Conservation (phyloP, 2,797 vertebrate genomes). For the Gymnocypris eckloni region DNA sequence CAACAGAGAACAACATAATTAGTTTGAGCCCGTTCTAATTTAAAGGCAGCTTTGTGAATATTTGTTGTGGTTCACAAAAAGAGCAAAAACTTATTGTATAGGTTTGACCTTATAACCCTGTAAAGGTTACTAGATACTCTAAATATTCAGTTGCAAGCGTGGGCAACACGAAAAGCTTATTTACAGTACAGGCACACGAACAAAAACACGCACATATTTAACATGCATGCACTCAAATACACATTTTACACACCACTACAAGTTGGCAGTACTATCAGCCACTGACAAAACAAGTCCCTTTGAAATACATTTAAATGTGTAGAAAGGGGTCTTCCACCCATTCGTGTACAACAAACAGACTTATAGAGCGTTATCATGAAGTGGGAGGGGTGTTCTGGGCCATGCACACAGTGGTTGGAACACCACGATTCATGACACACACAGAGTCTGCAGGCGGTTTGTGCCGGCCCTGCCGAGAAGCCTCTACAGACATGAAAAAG, state of each 20-base stretch:
- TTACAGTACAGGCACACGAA: slow-evolving; percentile 54
- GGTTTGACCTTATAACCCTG: slow-evolving; percentile 20
- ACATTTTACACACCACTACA: slow-evolving; percentile 51
- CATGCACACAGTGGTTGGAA: slow-evolving; percentile 67
- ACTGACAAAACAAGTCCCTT: slow-evolving; percentile 44
- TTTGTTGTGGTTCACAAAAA: slow-evolving; percentile 33
- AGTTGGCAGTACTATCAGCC: slow-evolving; percentile 47
- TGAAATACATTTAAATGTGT: slow-evolving; percentile 47
- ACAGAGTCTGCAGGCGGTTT: slow-evolving; percentile 62
- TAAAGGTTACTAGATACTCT: slow-evolving; percentile 31
- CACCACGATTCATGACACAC: slow-evolving; percentile 69
- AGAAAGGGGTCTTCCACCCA: slow-evolving; percentile 41
- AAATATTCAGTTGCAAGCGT: slow-evolving; percentile 46
- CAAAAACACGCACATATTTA: slow-evolving; percentile 43
- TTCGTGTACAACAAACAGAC: slow-evolving; percentile 45
- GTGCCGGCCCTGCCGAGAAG: slow-evolving; percentile 57
- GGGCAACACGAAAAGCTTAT: slow-evolving; percentile 52
- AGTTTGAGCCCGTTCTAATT: slow-evolving; percentile 31
- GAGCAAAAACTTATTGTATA: slow-evolving; percentile 10
- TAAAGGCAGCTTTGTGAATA: slow-evolving; percentile 53
- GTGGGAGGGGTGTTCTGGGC: slow-evolving; percentile 61
- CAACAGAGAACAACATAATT: slow-evolving; percentile 34
- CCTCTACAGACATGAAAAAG: slow-evolving; percentile 63
- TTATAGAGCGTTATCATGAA: slow-evolving; percentile 52
- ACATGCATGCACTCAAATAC: slow-evolving; percentile 59